These are phyloP conservation scores for Synanthedon vespiformis DNA, from an alignment of 2,888 invertebrate genomes.

Conservation along the genomic window DNA sequence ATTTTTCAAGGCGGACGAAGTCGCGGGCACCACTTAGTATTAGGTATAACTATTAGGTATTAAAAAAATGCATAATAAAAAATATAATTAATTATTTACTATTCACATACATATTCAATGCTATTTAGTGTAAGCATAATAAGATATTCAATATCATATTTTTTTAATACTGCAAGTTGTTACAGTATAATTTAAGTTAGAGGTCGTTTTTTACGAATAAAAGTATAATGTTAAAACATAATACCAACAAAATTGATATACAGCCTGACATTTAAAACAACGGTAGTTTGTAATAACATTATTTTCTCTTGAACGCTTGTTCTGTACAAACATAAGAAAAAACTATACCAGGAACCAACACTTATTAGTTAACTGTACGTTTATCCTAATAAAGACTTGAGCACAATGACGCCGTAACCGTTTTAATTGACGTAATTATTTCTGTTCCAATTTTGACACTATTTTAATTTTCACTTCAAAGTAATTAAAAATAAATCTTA, in stretches of 20 bases:
- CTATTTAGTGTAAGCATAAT: too few relatives aligned
- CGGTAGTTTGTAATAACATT: background rate
- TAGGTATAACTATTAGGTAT: too few relatives aligned
- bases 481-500: background rate
- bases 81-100: too few relatives aligned
- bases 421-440: slow-evolving; percentile 57
- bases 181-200: too few relatives aligned
- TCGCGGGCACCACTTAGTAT: too few relatives aligned
- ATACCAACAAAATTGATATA: too few relatives aligned
- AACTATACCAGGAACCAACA: slow-evolving; percentile 13
- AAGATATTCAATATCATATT: too few relatives aligned
- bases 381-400: slow-evolving; percentile 16
- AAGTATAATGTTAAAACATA: too few relatives aligned
- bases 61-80: background rate
- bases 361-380: slow-evolving; percentile 22
- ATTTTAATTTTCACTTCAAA: background rate
- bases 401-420: slow-evolving; percentile 49
- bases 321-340: slow-evolving; percentile 10
- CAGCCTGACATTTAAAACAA: background rate
- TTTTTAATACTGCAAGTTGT: too few relatives aligned
- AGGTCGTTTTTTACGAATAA: too few relatives aligned
- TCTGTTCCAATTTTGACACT: slow-evolving; percentile 8
- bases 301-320: background rate
- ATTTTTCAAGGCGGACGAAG: too few relatives aligned
- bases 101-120: too few relatives aligned